phyloP scores from a whole-genome alignment of 2,797 vertebrate genomes.

The Cossypha dichroa region DNA sequence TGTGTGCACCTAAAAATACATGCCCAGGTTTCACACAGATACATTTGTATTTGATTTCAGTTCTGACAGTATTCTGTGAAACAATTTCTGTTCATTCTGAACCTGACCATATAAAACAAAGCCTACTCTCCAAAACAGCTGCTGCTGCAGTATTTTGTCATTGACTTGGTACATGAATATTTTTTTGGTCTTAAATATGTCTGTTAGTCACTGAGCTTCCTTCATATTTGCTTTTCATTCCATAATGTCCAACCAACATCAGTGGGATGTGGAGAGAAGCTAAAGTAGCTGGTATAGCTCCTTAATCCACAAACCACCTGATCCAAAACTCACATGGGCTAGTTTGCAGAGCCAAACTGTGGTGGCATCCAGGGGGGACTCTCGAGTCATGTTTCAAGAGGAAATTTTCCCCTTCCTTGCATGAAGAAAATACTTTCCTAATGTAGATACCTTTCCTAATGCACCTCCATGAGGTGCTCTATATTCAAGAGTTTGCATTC shows the following conservation, averaged over 20 bases:
- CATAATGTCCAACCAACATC: not conserved
- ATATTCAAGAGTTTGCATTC: not conserved
- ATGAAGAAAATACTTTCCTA: not conserved
- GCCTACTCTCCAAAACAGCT: not conserved
- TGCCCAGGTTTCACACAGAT: conserved; percentile 5
- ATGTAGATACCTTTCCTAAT: not conserved
- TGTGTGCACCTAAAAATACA: conserved; percentile 44
- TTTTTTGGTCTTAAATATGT: not conserved
- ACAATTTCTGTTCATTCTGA: conserved; percentile 17
- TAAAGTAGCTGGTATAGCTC: not conserved
- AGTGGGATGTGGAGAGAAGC: not conserved
- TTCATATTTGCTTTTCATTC: not conserved
- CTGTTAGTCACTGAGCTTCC: not conserved
- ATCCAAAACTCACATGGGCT: accelerated
- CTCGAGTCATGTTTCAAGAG: not conserved
- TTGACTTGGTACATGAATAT: not conserved
- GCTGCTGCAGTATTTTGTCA: not conserved
- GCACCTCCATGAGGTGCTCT: not conserved
- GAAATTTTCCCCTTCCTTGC: not conserved
- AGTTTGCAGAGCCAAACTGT: not conserved
- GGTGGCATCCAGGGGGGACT: not conserved
- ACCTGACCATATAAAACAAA: not conserved
- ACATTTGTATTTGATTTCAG: not conserved
- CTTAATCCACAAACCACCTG: not conserved
- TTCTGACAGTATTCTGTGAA: not conserved